Conservation (phyloP, 2,888 invertebrate species). For the Cancer borealis region DNA sequence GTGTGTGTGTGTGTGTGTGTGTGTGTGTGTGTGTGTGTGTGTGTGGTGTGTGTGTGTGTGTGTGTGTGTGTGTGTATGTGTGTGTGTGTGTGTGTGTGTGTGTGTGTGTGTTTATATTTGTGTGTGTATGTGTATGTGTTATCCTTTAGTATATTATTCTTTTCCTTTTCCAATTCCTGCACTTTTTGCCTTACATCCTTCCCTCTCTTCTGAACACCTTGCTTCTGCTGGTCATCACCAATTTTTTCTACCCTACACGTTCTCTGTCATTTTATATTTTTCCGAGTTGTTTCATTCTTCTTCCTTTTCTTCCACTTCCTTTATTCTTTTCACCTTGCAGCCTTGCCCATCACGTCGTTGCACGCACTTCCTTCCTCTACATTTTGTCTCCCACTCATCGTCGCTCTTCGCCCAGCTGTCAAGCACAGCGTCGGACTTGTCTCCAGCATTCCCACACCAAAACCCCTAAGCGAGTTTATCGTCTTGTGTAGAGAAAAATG, state of each 20-base stretch:
- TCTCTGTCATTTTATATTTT: neutral
- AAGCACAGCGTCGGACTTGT: neutral
- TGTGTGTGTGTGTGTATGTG: neutral
- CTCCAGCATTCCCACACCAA: neutral
- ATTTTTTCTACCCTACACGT: neutral
- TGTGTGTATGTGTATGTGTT: neutral
- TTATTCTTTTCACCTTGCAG: neutral
- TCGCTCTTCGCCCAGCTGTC: conserved; percentile 5
- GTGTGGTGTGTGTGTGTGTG: no score
- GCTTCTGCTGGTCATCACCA: neutral
- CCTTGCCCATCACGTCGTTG: neutral
- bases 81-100: conserved; percentile 40
- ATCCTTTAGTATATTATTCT: neutral
- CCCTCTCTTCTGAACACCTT: neutral
- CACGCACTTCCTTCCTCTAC: neutral
- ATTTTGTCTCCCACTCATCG: neutral
- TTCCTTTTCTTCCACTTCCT: neutral
- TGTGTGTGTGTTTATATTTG: neutral
- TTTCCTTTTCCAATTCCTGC: no score
- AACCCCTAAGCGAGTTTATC: neutral
- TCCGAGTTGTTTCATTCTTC: neutral
- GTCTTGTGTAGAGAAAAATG: neutral
- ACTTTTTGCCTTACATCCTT: neutral
- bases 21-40: no score
- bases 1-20: no score